These are phyloP conservation scores for Calyptomena viridis DNA, from an alignment of 2,113 vertebrate genomes.

Conservation along the genomic window DNA sequence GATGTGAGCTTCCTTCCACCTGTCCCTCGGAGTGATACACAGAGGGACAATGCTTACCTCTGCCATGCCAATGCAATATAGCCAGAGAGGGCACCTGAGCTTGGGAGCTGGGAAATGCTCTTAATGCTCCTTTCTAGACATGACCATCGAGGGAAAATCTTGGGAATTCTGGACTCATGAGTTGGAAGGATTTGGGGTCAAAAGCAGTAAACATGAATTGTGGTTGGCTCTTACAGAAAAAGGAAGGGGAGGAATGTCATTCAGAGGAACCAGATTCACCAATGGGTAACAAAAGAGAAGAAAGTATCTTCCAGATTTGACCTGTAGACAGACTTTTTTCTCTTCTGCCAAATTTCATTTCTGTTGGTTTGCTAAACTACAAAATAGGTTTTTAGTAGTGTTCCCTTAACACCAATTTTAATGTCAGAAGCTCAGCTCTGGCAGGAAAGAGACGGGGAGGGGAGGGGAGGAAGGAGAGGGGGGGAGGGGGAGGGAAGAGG, in stretches of 20 bases:
- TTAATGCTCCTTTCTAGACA: background rate
- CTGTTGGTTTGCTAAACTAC: background rate
- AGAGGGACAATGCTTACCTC: accelerated
- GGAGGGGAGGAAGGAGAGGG: background rate
- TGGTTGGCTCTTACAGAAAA: background rate
- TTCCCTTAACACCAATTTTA: background rate
- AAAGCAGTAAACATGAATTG: background rate
- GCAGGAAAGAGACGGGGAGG: background rate
- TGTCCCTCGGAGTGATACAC: background rate
- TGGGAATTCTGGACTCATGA: background rate
- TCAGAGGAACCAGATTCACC: background rate
- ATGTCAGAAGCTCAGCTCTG: background rate
- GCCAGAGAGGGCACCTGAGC: background rate
- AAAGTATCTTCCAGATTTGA: background rate
- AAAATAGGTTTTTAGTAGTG: background rate
- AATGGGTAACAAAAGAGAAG: background rate
- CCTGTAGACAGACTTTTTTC: background rate
- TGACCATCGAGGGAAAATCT: background rate
- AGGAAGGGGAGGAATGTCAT: background rate
- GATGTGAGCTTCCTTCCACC: background rate
- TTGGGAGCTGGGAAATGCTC: background rate
- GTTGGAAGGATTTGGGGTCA: background rate
- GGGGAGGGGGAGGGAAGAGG: background rate
- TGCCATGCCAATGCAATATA: accelerated
- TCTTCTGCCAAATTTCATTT: background rate